phyloP scores from a whole-genome alignment of 2,113 vertebrate species.

The Mandrillus leucophaeus region DNA sequence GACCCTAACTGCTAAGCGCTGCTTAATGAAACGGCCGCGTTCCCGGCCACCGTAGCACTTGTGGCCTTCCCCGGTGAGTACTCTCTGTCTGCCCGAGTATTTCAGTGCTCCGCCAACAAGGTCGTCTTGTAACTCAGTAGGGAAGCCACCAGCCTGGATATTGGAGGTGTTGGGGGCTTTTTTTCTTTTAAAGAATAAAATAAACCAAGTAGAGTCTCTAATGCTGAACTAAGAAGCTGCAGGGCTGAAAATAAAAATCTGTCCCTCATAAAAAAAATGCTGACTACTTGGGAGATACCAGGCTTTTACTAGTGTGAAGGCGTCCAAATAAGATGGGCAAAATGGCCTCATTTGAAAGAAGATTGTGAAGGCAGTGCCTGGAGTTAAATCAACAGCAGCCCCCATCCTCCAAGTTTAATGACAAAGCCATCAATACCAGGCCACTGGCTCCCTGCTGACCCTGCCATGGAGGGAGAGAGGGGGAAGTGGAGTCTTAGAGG shows the following conservation, averaged over 20 bases:
- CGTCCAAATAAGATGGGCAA: slow-evolving; percentile 73
- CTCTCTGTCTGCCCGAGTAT: slow-evolving; percentile 70
- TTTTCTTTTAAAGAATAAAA: slow-evolving; percentile 77
- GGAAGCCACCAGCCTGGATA: slow-evolving; percentile 76
- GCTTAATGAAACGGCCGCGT: slow-evolving; percentile 76
- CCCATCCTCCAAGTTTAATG: slow-evolving; percentile 71
- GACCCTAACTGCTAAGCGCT: slow-evolving; percentile 79
- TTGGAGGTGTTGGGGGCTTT: slow-evolving; percentile 68
- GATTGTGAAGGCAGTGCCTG: slow-evolving; percentile 69
- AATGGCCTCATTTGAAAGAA: slow-evolving; percentile 77
- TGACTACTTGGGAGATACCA: slow-evolving; percentile 71
- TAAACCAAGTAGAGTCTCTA: slow-evolving; percentile 77
- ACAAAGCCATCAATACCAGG: slow-evolving; percentile 79
- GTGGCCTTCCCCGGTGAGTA: slow-evolving; percentile 80
- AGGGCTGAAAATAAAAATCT: slow-evolving; percentile 77
- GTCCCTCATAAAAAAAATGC: slow-evolving; percentile 75
- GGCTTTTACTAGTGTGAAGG: slow-evolving; percentile 72
- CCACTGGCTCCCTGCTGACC: slow-evolving; percentile 75
- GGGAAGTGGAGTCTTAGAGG: slow-evolving; percentile 61
- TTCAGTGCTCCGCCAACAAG: slow-evolving; percentile 75
- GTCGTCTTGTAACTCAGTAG: slow-evolving; percentile 79
- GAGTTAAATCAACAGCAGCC: slow-evolving; percentile 80
- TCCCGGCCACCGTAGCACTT: slow-evolving; percentile 75
- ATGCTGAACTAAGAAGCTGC: slow-evolving; percentile 76
- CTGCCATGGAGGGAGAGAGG: slow-evolving; percentile 13